Evolutionary conservation across 2,797 vertebrate genomes (phyloP).

Genomic region (Odontamblyopus lacepedii): DNA sequence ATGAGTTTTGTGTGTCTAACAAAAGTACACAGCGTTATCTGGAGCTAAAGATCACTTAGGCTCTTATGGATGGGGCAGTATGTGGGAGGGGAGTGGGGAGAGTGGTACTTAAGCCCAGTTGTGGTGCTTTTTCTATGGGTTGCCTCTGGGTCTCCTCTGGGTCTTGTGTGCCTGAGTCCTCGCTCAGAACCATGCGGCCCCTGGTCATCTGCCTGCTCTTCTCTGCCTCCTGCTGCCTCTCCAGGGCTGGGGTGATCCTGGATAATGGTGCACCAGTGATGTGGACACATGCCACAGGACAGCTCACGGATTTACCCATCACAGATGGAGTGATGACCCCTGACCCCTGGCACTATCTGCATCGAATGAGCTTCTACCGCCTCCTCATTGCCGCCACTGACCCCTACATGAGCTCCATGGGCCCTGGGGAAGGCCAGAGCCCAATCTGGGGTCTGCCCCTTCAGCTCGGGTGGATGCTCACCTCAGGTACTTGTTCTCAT

Average conservation of each 20-base stretch:
- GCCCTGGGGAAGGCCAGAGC: conserved; percentile 68
- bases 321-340: conserved; percentile 61
- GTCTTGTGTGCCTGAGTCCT: conserved; percentile 12
- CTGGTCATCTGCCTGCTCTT: conserved; percentile 36
- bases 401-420: conserved; percentile 75
- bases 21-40: conserved; percentile 27
- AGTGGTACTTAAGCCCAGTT: conserved; percentile 23
- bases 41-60: conserved; percentile 10
- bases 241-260: conserved; percentile 39
- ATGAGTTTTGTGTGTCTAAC: not conserved
- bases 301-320: conserved; percentile 61
- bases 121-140: not conserved
- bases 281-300: conserved; percentile 72
- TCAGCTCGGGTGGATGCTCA: conserved; percentile 85
- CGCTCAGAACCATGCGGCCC: conserved; percentile 28
- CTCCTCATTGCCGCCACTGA: conserved; percentile 75
- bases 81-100: not conserved
- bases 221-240: conserved; percentile 38
- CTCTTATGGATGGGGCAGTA: conserved; percentile 11
- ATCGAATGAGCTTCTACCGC: conserved; percentile 82
- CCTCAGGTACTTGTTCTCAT: conserved; percentile 71
- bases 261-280: conserved; percentile 68
- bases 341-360: conserved; percentile 77
- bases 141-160: no score
- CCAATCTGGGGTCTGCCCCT: conserved; percentile 85